Evolutionary conservation across 2,797 vertebrate species (phyloP).

Genomic region (Diplodus puntazzo): DNA sequence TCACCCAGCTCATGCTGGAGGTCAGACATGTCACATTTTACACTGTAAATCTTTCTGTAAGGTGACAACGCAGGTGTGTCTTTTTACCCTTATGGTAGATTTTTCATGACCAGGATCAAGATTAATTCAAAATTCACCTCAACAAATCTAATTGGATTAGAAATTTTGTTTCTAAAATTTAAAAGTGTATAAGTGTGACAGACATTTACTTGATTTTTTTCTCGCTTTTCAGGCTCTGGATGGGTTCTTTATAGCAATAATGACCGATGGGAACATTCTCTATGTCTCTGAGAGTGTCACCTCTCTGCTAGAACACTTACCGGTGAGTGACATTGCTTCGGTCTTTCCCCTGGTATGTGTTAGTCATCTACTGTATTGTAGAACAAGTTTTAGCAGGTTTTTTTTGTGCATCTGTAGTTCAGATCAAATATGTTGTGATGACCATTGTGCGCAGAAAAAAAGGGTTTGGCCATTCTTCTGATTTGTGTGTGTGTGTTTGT

Average conservation of each 20-base stretch:
- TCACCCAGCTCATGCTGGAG: slow-evolving; percentile 99
- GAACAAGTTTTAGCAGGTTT: slow-evolving; percentile 16
- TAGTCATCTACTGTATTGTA: slow-evolving; percentile 6
- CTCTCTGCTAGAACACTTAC: slow-evolving; percentile 97
- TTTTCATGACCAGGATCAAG: background rate
- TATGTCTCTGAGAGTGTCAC: slow-evolving; percentile 97
- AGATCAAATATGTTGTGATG: slow-evolving; percentile 24
- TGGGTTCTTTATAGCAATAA: slow-evolving; percentile 98
- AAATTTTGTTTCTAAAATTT: background rate
- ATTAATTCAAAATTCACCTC: background rate
- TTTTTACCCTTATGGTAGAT: background rate
- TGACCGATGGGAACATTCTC: slow-evolving; percentile 98
- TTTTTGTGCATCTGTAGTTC: slow-evolving; percentile 1
- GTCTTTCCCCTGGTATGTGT: background rate
- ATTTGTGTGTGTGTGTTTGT: slow-evolving; percentile 7
- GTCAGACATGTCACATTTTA: slow-evolving; percentile 78
- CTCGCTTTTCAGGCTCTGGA: slow-evolving; percentile 91
- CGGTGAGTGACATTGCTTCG: slow-evolving; percentile 86
- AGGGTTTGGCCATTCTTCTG: slow-evolving; percentile 1
- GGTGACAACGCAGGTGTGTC: background rate
- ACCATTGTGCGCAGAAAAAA: background rate
- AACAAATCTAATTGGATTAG: background rate
- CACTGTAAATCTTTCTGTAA: slow-evolving; percentile 3
- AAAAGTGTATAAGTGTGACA: background rate
- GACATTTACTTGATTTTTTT: slow-evolving; percentile 11